Conservation (phyloP, 2,113 vertebrate genomes). For the Mesoclemmys tuberculata region DNA sequence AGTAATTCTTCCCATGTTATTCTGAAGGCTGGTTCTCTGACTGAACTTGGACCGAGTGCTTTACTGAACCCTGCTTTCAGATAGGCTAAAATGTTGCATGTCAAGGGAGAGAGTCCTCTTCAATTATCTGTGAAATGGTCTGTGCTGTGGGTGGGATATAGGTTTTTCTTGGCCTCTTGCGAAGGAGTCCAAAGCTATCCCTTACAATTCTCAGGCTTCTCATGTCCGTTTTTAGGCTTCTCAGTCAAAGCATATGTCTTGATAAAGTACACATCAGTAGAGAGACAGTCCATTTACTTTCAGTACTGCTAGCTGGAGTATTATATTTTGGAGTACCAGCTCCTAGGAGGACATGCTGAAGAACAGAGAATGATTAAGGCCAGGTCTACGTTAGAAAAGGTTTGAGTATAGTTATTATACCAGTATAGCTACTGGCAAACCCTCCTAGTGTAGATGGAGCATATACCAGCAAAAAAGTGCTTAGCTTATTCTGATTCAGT, state of each 20-base stretch:
- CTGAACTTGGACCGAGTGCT: slow-evolving; percentile 10
- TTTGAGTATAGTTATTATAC: rapidly evolving
- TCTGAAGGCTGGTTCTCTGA: slow-evolving; percentile 38
- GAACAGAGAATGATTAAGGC: neutral
- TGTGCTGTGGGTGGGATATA: neutral
- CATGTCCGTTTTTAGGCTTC: slow-evolving; percentile 2
- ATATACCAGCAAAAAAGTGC: neutral
- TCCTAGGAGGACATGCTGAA: neutral
- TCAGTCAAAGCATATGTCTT: slow-evolving; percentile 5
- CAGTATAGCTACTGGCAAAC: neutral
- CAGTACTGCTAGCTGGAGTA: neutral
- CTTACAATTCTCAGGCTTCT: slow-evolving; percentile 14
- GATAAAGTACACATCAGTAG: neutral
- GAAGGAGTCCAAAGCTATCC: neutral
- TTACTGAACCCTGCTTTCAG: neutral
- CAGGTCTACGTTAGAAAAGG: neutral
- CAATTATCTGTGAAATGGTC: slow-evolving; percentile 31
- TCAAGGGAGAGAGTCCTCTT: neutral
- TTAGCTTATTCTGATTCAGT: neutral
- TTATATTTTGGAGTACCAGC: neutral
- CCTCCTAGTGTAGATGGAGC: neutral
- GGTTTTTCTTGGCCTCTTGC: slow-evolving; percentile 1
- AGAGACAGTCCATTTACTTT: neutral
- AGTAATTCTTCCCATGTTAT: slow-evolving; percentile 1
- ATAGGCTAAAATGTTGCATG: slow-evolving; percentile 30